Conservation (phyloP, 2,797 vertebrate genomes). For the Catamblyrhynchus diadema region DNA sequence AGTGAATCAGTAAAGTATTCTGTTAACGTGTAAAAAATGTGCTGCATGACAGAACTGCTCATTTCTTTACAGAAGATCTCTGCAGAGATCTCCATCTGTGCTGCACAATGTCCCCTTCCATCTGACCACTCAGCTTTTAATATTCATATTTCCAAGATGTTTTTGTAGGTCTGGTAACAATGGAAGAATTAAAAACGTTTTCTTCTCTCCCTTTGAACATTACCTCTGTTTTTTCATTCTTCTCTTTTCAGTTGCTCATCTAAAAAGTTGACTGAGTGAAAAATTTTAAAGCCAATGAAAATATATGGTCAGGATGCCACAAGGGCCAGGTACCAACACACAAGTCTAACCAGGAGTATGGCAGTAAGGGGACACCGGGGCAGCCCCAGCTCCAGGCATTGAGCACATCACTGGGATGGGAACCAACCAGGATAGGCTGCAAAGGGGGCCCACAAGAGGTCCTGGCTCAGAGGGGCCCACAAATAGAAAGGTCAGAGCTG, state of each 20-base stretch:
- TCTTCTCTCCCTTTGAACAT: background rate
- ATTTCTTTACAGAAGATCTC: background rate
- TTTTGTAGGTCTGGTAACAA: background rate
- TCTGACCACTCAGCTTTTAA: background rate
- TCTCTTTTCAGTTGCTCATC: background rate
- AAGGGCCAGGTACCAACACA: fast-evolving
- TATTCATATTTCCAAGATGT: background rate
- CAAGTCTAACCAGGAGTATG: background rate
- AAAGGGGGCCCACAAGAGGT: fast-evolving
- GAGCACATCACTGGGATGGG: fast-evolving
- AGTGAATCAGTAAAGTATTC: background rate
- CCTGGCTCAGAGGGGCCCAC: fast-evolving
- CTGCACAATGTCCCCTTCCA: background rate
- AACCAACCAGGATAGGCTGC: fast-evolving
- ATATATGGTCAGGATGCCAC: background rate
- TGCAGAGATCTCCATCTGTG: background rate
- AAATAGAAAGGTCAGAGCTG: fast-evolving
- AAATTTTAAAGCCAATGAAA: background rate
- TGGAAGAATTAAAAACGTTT: background rate
- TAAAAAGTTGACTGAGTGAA: background rate
- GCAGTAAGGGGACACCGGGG: fast-evolving
- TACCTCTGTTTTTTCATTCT: background rate
- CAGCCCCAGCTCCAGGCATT: fast-evolving
- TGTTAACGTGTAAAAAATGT: background rate
- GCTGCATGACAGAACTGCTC: background rate